phyloP scores from a whole-genome alignment of 1,140 invertebrate genomes.

The Mylabris phalerata region DNA sequence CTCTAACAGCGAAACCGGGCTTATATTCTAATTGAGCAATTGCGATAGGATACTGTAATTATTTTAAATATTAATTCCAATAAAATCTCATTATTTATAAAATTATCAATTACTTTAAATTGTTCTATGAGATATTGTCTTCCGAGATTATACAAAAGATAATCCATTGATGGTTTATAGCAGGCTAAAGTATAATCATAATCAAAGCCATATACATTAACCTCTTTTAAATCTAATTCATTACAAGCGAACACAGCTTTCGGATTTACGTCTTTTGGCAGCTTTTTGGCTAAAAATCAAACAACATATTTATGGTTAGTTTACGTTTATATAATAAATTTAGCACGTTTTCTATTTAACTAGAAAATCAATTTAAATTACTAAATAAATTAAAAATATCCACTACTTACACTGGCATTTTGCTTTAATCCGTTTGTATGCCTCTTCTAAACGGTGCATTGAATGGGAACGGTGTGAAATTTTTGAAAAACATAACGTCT shows the following conservation, averaged over 20 bases:
- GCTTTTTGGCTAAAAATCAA: conserved; percentile 67
- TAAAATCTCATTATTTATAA: not conserved
- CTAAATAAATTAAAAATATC: conserved; percentile 1
- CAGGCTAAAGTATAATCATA: conserved; percentile 98
- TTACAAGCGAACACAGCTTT: conserved; percentile 94
- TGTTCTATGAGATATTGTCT: conserved; percentile 79
- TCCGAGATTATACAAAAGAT: conserved; percentile 88
- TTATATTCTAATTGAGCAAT: conserved; percentile 78
- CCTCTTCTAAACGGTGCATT: conserved; percentile 33
- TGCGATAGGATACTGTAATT: conserved; percentile 80
- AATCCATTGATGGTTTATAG: conserved; percentile 85
- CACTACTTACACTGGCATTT: conserved; percentile 46
- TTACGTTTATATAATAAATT: not conserved
- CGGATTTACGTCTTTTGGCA: conserved; percentile 77
- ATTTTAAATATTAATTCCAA: not conserved
- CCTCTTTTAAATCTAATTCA: conserved; percentile 84
- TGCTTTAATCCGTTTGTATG: conserved; percentile 42
- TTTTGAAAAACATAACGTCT: no score
- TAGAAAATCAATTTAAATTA: not conserved
- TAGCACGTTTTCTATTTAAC: no score
- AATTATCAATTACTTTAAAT: conserved; percentile 63
- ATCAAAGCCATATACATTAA: conserved; percentile 96
- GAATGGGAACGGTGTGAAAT: conserved; percentile 13
- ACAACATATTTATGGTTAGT: conserved; percentile 1
- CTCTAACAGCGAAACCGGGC: conserved; percentile 84